Evolutionary conservation across 1,140 invertebrate species (phyloP), one percentile per base, ranked within the genome.

Genomic region (Pinna nobilis): DNA sequence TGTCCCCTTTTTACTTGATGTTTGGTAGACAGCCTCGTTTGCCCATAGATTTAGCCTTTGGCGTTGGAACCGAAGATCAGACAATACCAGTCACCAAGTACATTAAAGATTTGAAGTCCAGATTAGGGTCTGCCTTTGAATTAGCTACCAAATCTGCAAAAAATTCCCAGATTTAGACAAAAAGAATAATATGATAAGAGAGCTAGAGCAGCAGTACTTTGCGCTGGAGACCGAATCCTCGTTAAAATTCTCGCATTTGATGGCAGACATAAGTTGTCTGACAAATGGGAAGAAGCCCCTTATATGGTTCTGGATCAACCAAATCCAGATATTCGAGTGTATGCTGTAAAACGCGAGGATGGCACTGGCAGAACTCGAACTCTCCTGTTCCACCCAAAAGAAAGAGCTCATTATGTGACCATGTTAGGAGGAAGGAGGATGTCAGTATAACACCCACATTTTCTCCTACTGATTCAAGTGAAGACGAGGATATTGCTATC

Each of bases 1-100:
- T 41, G 9, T 61, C 74, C 6, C 74, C 74, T 23, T 77, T 61
- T 55, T 20, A 39, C 7, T 37, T 77, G 15, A 67, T 77, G 61
- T 72, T 72, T 68, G 74, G 74, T 2, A 49, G 74, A 28, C 28
- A 72, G 18, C 74, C 74, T 30, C 13, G 70, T 18, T 49, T 73
- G 11, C 53, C 74, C 9, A 64, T 73, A 30, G 74, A 77, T 44
- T 61, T 70, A 28, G 49, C 33, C 11, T 68, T 76, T 59, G 65
- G 65, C 23, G 37, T 53, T 9, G 30, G 25, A 18, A n/a, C n/a
- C n/a, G 49, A 72, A n/a, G 11, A 35, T 4, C 11, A 66, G 30
- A 13, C 11, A 35, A 33, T 51, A 20, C 5, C 57, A 9, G 15
- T 53, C n/a, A 18, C 64, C 4, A 37, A 53, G n/a, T 66, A 66